Evolutionary conservation across 1,140 invertebrate genomes (phyloP).

Genomic region (Philaenus spumarius): DNA sequence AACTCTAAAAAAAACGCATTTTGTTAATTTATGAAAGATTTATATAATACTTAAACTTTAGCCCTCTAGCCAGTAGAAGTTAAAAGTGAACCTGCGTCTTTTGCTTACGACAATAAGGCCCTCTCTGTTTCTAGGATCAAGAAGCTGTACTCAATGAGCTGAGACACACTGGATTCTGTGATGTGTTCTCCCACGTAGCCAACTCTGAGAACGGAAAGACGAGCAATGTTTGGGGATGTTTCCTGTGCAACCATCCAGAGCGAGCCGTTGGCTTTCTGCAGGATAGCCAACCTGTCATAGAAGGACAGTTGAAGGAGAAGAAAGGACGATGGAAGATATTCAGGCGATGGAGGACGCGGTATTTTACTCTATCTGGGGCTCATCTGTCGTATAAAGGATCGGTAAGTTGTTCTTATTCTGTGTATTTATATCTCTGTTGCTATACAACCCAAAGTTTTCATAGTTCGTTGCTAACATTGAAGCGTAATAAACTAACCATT

Average conservation of each 20-base stretch:
- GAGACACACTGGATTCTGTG: constrained; percentile 79
- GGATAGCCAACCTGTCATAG: constrained; percentile 67
- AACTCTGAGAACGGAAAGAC: constrained; percentile 39
- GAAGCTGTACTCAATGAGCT: constrained; percentile 78
- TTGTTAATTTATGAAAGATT: no score
- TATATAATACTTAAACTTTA: no score
- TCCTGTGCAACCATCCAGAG: constrained; percentile 87
- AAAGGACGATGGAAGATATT: constrained; percentile 89
- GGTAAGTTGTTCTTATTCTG: no score
- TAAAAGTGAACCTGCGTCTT: no score
- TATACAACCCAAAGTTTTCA: no score
- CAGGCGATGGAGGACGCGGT: constrained; percentile 82
- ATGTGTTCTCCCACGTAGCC: constrained; percentile 78
- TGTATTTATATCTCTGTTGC: no score
- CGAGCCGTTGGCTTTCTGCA: constrained; percentile 72
- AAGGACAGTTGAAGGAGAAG: constrained; percentile 92
- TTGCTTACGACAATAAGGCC: no score
- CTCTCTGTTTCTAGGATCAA: constrained; percentile 71
- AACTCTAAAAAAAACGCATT: no score
- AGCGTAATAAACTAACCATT: no score
- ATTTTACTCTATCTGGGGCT: constrained; percentile 88
- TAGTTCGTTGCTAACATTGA: no score
- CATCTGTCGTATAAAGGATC: constrained; percentile 82
- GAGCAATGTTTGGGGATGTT: constrained; percentile 68
- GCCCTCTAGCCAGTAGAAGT: no score